A percentile compares a stretch with the other conserved stretches of the same genome.
Evolutionary conservation across 2,797 vertebrate genomes (phyloP).

Genomic region (Spondyliosoma cantharus): DNA sequence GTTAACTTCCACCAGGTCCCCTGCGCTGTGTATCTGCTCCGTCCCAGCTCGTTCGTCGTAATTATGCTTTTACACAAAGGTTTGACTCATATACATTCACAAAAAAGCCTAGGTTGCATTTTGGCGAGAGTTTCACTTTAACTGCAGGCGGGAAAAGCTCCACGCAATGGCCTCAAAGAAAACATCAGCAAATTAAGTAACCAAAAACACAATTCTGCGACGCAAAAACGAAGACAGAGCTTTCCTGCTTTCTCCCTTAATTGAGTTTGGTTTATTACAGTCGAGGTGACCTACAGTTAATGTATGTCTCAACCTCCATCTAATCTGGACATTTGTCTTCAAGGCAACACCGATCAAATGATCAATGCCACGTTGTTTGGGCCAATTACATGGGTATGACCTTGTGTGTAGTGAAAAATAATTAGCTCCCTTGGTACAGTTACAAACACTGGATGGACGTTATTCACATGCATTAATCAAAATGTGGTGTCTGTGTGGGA

Average conservation of each 20-base stretch:
- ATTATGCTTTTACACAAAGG: no score
- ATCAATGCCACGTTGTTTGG: slow-evolving; percentile 40
- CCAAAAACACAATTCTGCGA: slow-evolving; percentile 18
- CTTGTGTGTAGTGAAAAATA: slow-evolving; percentile 38
- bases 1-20: no score
- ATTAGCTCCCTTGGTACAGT: slow-evolving; percentile 40
- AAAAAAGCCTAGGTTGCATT: no score
- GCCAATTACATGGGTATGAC: slow-evolving; percentile 40
- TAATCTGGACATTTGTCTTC: slow-evolving; percentile 33
- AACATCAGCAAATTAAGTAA: slow-evolving; percentile 26
- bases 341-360: slow-evolving; percentile 44
- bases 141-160: not conserved
- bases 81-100: no score
- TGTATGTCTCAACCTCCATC: not conserved
- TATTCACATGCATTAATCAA: slow-evolving; percentile 37
- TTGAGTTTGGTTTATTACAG: slow-evolving; percentile 24
- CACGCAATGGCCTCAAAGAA: slow-evolving; percentile 8
- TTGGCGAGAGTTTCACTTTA: no score
- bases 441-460: slow-evolving; percentile 38
- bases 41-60: no score
- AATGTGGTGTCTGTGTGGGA: not conserved
- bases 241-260: slow-evolving; percentile 3
- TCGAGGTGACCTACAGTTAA: slow-evolving; percentile 33
- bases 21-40: no score
- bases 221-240: slow-evolving; percentile 12